Base-by-base conservation (phyloP, 2,113 vertebrate species). In the Neogobius melanostomus region DNA sequence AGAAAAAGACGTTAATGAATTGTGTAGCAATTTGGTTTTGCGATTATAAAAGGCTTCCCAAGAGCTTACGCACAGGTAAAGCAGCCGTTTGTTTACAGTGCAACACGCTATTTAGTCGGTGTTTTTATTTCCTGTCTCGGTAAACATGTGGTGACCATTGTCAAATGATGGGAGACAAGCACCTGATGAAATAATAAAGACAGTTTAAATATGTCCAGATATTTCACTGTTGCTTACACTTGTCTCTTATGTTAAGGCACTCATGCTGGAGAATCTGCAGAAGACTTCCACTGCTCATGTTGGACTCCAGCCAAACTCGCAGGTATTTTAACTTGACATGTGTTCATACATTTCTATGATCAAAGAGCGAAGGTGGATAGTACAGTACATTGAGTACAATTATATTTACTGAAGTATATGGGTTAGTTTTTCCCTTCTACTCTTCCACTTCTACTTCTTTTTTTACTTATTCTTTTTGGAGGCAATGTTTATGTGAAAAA, bases 181-280 rank as follows among this genome's bases (percentile, higher is more conserved):
- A 36, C 28, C 28, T 36, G 28, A 36, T 36, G 28, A 36, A 36
- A 36, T 36, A 3, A 36, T 36, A 36, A 36, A 36, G 28, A 36
- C 28, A 36, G 28, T 36, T 36, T 36, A 36, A 36, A 36, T 36
- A 36, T 36, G 28, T 36, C 28, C 28, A 36, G 3, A 36, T 36
- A 36, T 36, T 1, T 21, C 21, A 21, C 21, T 21, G 21, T 21
- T 52, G 1, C 12, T 52, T n/a, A 8, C 16, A 42, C n/a, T 66
- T 54, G 28, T 64, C 0, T 79, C 10, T 66, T 75, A 12, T 89
- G 66, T 85, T 1, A 77, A 97, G 95, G 95, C 95, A 77, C 93
- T 97, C 81, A 97, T 97, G 95, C 85, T 97, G 85, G 95, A 97
- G 89, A 95, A 96, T 83, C 93, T 97, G 75, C 95, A 97, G 91